Percentiles rank a stretch among this genome's conserved stretches.
These are phyloP conservation scores for Adela reaumurella DNA, from an alignment of 2,888 invertebrate genomes.

Conservation along the genomic window DNA sequence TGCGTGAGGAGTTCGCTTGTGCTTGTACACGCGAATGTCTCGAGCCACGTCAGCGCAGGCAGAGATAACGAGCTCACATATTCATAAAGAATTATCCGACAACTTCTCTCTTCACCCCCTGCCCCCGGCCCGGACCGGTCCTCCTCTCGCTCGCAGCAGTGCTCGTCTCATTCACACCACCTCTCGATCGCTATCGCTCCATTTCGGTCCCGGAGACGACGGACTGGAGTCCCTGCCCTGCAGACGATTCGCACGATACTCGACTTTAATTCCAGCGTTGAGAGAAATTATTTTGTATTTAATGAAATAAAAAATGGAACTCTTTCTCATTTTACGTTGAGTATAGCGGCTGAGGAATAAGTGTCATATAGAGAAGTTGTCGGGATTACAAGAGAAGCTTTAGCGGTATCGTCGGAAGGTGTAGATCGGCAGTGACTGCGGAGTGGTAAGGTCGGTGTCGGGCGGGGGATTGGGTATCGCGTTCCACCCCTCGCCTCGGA, in stretches of 20 bases:
- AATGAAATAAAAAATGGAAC: neutral
- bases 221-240: constrained; percentile 28
- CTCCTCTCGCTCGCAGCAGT: constrained; percentile 30
- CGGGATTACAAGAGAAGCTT: neutral
- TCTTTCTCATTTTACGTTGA: neutral
- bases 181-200: constrained; percentile 48
- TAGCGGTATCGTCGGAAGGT: neutral
- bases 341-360: neutral
- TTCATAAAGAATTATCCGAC: constrained; percentile 56
- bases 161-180: constrained; percentile 54
- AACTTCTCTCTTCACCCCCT: constrained; percentile 30
- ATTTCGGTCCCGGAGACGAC: constrained; percentile 36
- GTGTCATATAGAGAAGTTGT: neutral
- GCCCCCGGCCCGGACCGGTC: constrained; percentile 21
- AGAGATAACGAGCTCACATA: constrained; percentile 53
- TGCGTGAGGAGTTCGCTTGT: constrained; percentile 9
- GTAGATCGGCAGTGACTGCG: neutral
- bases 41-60: constrained; percentile 35
- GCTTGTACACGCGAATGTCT: constrained; percentile 24
- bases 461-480: constrained; percentile 11
- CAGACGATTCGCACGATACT: constrained; percentile 38
- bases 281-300: neutral
- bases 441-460: neutral
- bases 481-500: constrained; percentile 38
- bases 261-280: constrained; percentile 44